phyloP scores from a whole-genome alignment of 2,113 vertebrate genomes.

The Dipodomys ordii region DNA sequence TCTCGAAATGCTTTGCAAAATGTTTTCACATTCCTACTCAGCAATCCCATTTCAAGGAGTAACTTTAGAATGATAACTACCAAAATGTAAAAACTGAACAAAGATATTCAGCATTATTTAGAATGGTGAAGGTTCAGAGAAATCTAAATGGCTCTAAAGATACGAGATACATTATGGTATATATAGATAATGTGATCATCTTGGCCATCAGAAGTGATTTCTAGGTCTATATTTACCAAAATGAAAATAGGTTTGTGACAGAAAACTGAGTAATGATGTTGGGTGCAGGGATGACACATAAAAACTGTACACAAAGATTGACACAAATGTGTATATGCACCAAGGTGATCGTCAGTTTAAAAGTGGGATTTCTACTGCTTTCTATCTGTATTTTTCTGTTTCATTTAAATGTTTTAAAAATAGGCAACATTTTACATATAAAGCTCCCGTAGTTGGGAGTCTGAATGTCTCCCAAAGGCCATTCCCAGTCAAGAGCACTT shows the following conservation, averaged over 20 bases:
- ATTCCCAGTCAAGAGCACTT: neutral
- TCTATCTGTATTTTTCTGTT: neutral
- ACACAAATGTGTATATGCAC: neutral
- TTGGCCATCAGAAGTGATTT: neutral
- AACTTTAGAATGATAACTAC: neutral
- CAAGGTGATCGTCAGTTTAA: neutral
- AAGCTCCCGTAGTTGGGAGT: too few species aligned
- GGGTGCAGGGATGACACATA: neutral
- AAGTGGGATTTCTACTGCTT: neutral
- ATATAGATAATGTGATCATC: neutral
- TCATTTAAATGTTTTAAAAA: too few species aligned
- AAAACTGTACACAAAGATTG: neutral
- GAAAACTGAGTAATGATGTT: neutral
- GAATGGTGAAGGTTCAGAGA: neutral
- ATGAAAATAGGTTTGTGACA: neutral
- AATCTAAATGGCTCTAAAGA: neutral
- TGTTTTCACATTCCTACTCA: neutral
- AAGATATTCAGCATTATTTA: neutral
- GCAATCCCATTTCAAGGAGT: neutral
- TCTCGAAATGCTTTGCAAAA: constrained; percentile 25
- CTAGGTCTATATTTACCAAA: neutral
- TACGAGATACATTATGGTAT: too few species aligned
- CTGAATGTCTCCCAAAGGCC: too few species aligned
- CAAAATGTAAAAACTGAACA: constrained; percentile 20
- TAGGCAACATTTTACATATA: too few species aligned